Evolutionary conservation across 2,113 vertebrate genomes (phyloP).

Genomic region (Thermophis baileyi): DNA sequence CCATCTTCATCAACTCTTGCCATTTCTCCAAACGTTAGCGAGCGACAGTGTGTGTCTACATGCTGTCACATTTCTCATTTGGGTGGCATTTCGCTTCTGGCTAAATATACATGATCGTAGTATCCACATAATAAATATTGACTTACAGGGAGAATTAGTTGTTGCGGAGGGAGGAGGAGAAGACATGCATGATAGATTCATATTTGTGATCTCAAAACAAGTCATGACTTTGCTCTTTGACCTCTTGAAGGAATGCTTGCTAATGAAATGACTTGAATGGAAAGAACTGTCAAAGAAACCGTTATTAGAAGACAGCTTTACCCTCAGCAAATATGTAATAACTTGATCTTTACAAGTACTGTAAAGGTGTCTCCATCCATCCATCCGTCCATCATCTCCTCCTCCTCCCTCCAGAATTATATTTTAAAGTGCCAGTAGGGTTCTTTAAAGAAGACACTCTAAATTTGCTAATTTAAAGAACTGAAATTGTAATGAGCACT

Average conservation of each 20-base stretch:
- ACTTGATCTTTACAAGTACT: not conserved
- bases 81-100: slow-evolving; percentile 17
- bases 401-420: not conserved
- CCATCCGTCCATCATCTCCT: not conserved
- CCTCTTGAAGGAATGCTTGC: not conserved
- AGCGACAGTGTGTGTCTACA: slow-evolving; percentile 2
- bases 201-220: slow-evolving; percentile 27
- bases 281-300: not conserved
- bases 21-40: slow-evolving; percentile 27
- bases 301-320: not conserved
- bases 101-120: not conserved
- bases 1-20: not conserved
- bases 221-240: slow-evolving; percentile 10
- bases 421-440: not conserved
- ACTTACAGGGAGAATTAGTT: slow-evolving; percentile 24
- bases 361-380: not conserved
- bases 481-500: not conserved
- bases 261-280: not conserved
- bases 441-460: not conserved
- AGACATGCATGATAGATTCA: slow-evolving; percentile 9
- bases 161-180: not conserved
- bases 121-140: slow-evolving; percentile 14
- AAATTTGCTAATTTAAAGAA: not conserved
- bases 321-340: not conserved
- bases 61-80: not conserved